phyloP scores from a whole-genome alignment of 2,888 invertebrate genomes.

The Lottia gigantea region DNA sequence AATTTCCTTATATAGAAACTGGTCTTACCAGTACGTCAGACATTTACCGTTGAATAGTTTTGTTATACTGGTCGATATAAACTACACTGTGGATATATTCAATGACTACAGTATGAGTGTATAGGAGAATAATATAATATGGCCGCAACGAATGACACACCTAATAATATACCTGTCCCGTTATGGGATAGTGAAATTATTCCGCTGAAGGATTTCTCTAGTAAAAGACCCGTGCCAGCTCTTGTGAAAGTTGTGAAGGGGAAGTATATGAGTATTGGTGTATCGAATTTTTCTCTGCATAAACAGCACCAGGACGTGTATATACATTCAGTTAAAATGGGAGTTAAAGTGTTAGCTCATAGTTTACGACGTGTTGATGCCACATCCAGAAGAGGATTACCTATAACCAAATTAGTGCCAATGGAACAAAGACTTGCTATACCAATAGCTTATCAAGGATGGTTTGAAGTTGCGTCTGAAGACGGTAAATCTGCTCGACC shows the following conservation, averaged over 20 bases:
- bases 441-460: slow-evolving; percentile 90
- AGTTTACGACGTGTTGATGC: slow-evolving; percentile 43
- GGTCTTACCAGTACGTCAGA: slow-evolving; percentile 22
- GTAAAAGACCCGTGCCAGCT: slow-evolving; percentile 82
- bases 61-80: slow-evolving; percentile 12
- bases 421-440: slow-evolving; percentile 79
- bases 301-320: slow-evolving; percentile 82
- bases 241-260: slow-evolving; percentile 93
- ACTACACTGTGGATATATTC: slow-evolving; percentile 13
- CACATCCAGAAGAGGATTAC: slow-evolving; percentile 33
- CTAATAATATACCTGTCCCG: slow-evolving; percentile 26
- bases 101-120: slow-evolving; percentile 11
- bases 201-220: slow-evolving; percentile 68
- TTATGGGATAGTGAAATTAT: slow-evolving; percentile 58
- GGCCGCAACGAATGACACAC: slow-evolving; percentile 29
- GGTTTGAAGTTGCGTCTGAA: slow-evolving; percentile 93
- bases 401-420: slow-evolving; percentile 37
- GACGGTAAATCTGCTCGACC: slow-evolving; percentile 91
- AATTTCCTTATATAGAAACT: slow-evolving; percentile 26
- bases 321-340: slow-evolving; percentile 79
- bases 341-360: slow-evolving; percentile 76
- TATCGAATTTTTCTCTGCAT: slow-evolving; percentile 76
- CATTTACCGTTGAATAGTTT: slow-evolving; percentile 17
- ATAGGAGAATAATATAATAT: slow-evolving; percentile 22
- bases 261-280: slow-evolving; percentile 90